Percentiles rank a stretch among this genome's conserved stretches.
Evolutionary conservation across 2,888 invertebrate genomes (phyloP).

Genomic region (Cheilosia vulpina): DNA sequence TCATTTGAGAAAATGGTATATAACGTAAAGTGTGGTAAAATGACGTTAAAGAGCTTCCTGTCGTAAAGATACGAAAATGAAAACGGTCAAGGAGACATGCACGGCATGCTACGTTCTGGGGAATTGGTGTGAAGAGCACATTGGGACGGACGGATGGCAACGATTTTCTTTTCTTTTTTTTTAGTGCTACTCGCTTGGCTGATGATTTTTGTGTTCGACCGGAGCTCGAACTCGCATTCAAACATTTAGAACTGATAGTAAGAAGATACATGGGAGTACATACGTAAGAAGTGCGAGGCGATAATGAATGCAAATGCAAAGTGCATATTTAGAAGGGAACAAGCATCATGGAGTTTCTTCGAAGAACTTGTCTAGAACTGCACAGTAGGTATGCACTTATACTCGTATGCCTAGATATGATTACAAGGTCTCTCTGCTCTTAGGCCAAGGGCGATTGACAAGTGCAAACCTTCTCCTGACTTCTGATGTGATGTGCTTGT

Average conservation of each 20-base stretch:
- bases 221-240: not conserved
- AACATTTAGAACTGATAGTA: too few relatives aligned
- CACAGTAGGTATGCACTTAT: too few relatives aligned
- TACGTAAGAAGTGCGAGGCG: too few relatives aligned
- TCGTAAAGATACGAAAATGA: slow-evolving; percentile 61
- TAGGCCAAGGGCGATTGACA: too few relatives aligned
- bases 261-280: too few relatives aligned
- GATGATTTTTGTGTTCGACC: not conserved
- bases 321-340: too few relatives aligned
- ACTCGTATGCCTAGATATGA: too few relatives aligned
- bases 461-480: too few relatives aligned
- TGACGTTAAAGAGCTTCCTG: slow-evolving; percentile 56
- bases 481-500: too few relatives aligned
- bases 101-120: not conserved
- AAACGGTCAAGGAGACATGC: slow-evolving; percentile 14
- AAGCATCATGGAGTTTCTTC: too few relatives aligned
- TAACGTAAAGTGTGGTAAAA: slow-evolving; percentile 47
- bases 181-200: not conserved
- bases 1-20: slow-evolving; percentile 45
- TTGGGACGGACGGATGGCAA: not conserved
- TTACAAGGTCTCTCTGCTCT: too few relatives aligned
- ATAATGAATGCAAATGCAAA: not conserved
- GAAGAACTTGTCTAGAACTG: too few relatives aligned
- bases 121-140: slow-evolving; percentile 9
- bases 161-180: not conserved